These are phyloP conservation scores for Coturnix japonica DNA, from an alignment of 2,113 vertebrate species.

Conservation along the genomic window DNA sequence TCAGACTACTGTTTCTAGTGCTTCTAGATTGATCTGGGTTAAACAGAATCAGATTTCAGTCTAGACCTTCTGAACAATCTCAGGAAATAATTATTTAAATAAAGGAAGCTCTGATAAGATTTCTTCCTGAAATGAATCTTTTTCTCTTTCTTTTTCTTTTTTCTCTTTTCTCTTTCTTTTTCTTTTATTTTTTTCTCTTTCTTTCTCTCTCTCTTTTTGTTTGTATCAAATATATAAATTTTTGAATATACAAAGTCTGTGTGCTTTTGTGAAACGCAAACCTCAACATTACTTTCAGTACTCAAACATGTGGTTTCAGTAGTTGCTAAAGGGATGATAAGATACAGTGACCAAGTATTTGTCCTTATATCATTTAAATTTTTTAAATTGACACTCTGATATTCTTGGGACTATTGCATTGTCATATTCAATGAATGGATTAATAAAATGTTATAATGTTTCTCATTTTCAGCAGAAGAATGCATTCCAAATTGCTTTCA, in stretches of 20 bases:
- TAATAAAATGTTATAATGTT: conserved; percentile 49
- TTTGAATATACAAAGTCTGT: background rate
- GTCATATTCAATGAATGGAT: conserved; percentile 25
- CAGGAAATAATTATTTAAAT: background rate
- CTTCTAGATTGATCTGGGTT: background rate
- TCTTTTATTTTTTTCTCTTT: too few species aligned
- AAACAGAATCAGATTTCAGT: background rate
- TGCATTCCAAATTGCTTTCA: background rate
- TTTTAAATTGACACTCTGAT: background rate
- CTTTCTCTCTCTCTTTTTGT: background rate
- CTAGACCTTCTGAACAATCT: background rate
- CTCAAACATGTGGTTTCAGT: background rate
- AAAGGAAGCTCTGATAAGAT: background rate
- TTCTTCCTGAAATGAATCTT: background rate
- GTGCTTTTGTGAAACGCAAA: background rate
- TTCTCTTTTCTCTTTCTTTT: background rate
- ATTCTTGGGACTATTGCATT: background rate
- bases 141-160: background rate
- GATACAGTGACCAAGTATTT: background rate
- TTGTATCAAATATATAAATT: background rate
- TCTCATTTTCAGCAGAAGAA: conserved; percentile 28
- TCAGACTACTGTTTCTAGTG: background rate
- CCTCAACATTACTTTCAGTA: background rate
- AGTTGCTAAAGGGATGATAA: background rate
- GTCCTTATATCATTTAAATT: background rate